Evolutionary conservation across 2,888 invertebrate genomes (phyloP), one percentile per base, ranked within the genome.

Genomic region (Neoitamus cyanurus): DNA sequence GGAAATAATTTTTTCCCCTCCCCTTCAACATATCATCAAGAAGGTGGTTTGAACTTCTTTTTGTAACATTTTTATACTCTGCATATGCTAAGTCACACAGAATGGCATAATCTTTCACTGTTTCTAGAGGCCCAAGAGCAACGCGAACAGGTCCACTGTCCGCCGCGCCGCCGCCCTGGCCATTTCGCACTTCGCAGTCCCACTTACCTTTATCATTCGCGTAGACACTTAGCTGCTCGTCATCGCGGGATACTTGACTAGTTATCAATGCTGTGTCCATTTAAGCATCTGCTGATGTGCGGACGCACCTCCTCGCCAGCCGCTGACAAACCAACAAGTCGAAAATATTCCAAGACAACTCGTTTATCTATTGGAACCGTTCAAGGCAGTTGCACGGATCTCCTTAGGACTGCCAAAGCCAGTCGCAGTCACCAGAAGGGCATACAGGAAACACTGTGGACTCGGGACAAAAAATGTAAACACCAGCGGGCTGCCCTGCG

Each of bases 231-330:
- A 97, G 94, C 94, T 96, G 96, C 93, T 97, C 97, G 95, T 97
- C 97, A 95, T 98, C 97, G 94, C 97, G 96, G 94, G 96, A 96
- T 94, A 97, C 98, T 95, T 97, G 97, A 93, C 97, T 97, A 93
- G 98, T 98, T 94, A 98, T 97, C 96, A 97, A 98, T 96, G 97
- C 96, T 95, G 97, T 97, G 97, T 98, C 98, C 98, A 97, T 97
- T 95, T 90, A 90, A 91, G 94, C 94, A 94, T 94, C 94, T 93
- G 87, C 85, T 87, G 80, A 86, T 58, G 83, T 83, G 83, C 83
- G 72, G 70, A 72, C 72, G 72, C 83, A 83, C 83, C 78, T 80
- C n/a, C 37, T 68, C 28, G 68, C 36, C 82, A 68, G 82, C 82
- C 82, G 82, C 36, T 82, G 82, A 69, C 82, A 69, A 68, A 82